These are phyloP conservation scores for Cepaea nemoralis DNA, from an alignment of 1,140 invertebrate genomes.

Conservation along the genomic window DNA sequence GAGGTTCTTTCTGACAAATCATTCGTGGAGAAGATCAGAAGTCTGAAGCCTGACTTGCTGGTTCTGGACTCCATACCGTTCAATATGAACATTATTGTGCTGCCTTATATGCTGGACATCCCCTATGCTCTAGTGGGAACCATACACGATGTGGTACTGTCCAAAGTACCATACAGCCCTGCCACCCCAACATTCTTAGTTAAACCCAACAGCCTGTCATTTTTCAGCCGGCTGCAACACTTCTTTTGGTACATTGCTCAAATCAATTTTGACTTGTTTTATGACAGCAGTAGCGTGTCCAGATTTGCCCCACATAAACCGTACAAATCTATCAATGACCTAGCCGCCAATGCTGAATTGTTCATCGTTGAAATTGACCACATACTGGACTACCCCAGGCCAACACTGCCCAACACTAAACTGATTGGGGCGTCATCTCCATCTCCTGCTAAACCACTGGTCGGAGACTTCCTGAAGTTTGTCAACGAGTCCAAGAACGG, in stretches of 20 bases:
- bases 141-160: background rate
- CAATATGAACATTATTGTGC: conserved; percentile 23
- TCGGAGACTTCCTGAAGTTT: conserved; percentile 34
- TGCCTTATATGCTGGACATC: conserved; percentile 42
- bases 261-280: background rate
- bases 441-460: conserved; percentile 32
- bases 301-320: conserved; percentile 37
- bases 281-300: background rate
- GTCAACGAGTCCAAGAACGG: conserved; percentile 36
- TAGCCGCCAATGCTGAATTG: conserved; percentile 31
- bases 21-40: background rate
- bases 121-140: conserved; percentile 40
- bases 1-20: conserved; percentile 16
- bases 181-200: background rate
- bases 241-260: background rate
- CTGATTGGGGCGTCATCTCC: conserved; percentile 54
- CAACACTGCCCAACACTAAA: conserved; percentile 49
- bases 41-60: conserved; percentile 33
- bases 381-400: conserved; percentile 49
- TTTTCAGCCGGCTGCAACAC: conserved; percentile 31
- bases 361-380: conserved; percentile 49
- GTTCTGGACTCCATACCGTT: conserved; percentile 37
- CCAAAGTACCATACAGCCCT: conserved; percentile 34
- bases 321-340: conserved; percentile 5
- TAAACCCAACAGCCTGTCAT: conserved; percentile 28